Conservation (phyloP, 1,140 invertebrate species). For the Cherax quadricarinatus region DNA sequence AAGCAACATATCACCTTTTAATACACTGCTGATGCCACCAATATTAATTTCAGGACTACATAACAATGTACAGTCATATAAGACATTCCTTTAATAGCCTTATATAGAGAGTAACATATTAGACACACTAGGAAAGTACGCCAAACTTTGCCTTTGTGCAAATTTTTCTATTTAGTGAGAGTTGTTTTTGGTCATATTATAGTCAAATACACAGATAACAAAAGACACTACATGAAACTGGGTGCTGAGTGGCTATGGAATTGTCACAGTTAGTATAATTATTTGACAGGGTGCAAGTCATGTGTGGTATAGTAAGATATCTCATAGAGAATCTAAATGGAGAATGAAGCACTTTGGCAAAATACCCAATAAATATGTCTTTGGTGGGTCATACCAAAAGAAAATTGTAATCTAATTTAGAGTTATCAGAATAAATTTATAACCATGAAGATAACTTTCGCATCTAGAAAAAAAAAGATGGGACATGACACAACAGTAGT, state of each 20-base stretch:
- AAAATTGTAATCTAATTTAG: not conserved
- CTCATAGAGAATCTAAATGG: not conserved
- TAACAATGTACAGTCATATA: constrained; percentile 40
- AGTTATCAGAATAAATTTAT: not conserved
- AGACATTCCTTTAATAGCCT: constrained; percentile 41
- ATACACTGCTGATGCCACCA: constrained; percentile 39
- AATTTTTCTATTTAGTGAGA: constrained; percentile 24
- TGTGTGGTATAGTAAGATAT: constrained; percentile 13
- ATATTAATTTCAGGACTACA: constrained; percentile 28
- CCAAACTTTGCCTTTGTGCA: constrained; percentile 36
- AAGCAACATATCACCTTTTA: constrained; percentile 4
- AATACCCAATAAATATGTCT: not conserved
- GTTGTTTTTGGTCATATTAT: constrained; percentile 20
- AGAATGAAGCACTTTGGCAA: constrained; percentile 22
- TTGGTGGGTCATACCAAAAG: constrained; percentile 4
- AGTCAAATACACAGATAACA: constrained; percentile 37
- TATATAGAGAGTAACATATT: constrained; percentile 37
- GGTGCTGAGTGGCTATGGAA: constrained; percentile 12
- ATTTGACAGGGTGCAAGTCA: not conserved
- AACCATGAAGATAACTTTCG: not conserved
- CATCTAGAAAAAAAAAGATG: not conserved
- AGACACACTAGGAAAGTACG: constrained; percentile 32
- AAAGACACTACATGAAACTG: constrained; percentile 33
- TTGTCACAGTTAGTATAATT: constrained; percentile 1
- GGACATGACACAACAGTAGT: not conserved